phyloP scores from a whole-genome alignment of 53 echinoderm and acorn worm genomes.

The Arbacia lixula region DNA sequence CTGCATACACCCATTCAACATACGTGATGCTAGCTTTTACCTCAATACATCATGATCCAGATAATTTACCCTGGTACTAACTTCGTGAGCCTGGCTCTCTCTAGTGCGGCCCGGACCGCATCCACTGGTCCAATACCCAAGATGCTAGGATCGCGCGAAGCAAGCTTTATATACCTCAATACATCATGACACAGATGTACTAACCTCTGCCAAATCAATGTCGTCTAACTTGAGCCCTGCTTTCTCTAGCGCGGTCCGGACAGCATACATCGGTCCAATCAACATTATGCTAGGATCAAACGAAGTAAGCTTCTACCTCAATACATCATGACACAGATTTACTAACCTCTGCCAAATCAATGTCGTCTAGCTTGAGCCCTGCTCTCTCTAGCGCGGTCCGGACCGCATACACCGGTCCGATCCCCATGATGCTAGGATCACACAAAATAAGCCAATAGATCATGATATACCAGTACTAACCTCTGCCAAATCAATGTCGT shows the following conservation, averaged over 20 bases:
- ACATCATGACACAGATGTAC: too few relatives aligned
- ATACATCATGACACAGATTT: too few relatives aligned
- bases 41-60: too few relatives aligned
- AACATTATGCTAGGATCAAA: conserved; percentile 98
- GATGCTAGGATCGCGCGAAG: conserved; percentile 85
- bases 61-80: too few relatives aligned
- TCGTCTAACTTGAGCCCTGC: conserved; percentile 79
- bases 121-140: conserved; percentile 95
- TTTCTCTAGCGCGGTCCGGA: conserved; percentile 77
- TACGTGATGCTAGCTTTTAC: too few relatives aligned
- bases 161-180: too few relatives aligned
- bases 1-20: too few relatives aligned
- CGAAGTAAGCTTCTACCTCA: too few relatives aligned
- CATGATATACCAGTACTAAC: too few relatives aligned
- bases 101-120: conserved; percentile 72
- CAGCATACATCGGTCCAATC: conserved; percentile 90
- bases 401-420: conserved; percentile 89
- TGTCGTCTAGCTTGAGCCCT: conserved; percentile 76
- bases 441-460: too few relatives aligned
- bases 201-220: conserved; percentile 89
- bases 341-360: conserved; percentile 86
- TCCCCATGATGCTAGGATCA: conserved; percentile 98
- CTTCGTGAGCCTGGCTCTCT: conserved; percentile 82
- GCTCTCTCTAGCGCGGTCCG: conserved; percentile 80
- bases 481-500: conserved; percentile 89